phyloP scores from a whole-genome alignment of 2,113 vertebrate genomes.

The Oreochromis niloticus region DNA sequence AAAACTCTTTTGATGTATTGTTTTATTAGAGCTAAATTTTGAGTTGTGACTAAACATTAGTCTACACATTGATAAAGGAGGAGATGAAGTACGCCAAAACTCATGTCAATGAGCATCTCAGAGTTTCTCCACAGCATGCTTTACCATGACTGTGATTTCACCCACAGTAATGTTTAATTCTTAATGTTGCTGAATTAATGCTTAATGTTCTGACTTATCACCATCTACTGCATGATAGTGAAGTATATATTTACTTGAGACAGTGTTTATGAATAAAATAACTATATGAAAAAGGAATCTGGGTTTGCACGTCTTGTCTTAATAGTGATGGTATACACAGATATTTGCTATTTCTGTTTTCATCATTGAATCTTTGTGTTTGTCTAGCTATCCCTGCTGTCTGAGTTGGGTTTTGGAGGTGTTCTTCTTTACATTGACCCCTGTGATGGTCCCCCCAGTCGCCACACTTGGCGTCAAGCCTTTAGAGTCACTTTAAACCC shows the following conservation, averaged over 20 bases:
- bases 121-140: neutral
- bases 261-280: neutral
- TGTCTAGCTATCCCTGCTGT: conserved; percentile 81
- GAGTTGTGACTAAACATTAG: neutral
- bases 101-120: neutral
- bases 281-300: neutral
- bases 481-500: conserved; percentile 87
- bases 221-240: neutral
- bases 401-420: conserved; percentile 83
- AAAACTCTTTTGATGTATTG: neutral
- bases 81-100: neutral
- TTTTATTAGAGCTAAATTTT: neutral
- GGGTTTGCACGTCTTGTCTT: neutral
- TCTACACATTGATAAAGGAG: neutral
- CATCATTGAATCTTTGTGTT: neutral
- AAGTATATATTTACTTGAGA: neutral
- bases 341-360: neutral
- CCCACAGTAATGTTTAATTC: neutral
- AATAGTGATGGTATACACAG: neutral
- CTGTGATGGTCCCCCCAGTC: conserved; percentile 78
- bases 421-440: conserved; percentile 86
- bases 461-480: conserved; percentile 61
- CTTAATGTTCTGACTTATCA: neutral
- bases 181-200: neutral
- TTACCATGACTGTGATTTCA: neutral